Base-by-base conservation (phyloP, 2,113 vertebrate species). In the Ptyas mucosa region DNA sequence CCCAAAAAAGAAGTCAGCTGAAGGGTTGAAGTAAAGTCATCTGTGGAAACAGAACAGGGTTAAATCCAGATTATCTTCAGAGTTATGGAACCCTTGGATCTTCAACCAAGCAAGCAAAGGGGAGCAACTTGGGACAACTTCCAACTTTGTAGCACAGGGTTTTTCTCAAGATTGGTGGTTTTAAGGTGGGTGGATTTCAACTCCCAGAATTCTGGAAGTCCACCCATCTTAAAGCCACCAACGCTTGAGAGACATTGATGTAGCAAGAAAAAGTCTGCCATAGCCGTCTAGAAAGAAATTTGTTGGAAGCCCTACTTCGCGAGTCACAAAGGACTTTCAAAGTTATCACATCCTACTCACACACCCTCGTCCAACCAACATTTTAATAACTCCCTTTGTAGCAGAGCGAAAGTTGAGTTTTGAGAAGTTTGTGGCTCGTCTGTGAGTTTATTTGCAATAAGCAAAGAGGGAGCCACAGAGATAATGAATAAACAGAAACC, bases 401-500 rank as follows among this genome's bases (percentile, higher is more conserved):
- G 54, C 46, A 88, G 58, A 81, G 55, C 0, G 26, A 88, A 57
- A 81, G 5, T 6, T 49, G n/a, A 75, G 43, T 23, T 88, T 75
- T 87, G 23, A n/a, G 90, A 54, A 87, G 14, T 61, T 20, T 21
- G 52, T 52, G 43, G 43, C 34, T 49, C 57, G 39, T 57, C 43
- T 34, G 10, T 34, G 85, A 64, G 46, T 91, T 24, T 88, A 90
- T 91, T 91, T 92, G 92, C 69, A 75, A 52, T 0, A 14, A 92
- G 43, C 24, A 88, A 81, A 52, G 53, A 91, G 85, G 51, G 92
- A 46, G 5, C 0, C 0, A 57, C 54, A 0, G 0, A 0, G 0
- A 24, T 3, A 61, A 0, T 18, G 34, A 93, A 88, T 61, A 43
- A 89, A 46, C 8, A 15, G 53, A 57, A 85, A 89, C 8, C 46